Evolutionary conservation across 2,113 vertebrate species (phyloP).

Genomic region (Podarcis cretensis): DNA sequence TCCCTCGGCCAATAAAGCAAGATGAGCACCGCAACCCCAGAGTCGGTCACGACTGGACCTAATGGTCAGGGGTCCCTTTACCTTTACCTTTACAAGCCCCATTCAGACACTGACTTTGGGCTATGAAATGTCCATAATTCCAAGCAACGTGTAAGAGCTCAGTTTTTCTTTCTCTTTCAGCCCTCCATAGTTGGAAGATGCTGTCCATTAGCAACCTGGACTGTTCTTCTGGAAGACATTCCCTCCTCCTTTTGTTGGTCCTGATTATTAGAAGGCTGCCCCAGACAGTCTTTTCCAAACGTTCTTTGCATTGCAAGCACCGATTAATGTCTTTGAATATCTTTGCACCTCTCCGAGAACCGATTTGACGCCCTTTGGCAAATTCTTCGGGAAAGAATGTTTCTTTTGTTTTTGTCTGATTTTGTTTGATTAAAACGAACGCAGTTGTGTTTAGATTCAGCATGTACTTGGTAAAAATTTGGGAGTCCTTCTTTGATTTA

Average conservation of each 20-base stretch:
- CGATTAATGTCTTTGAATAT: background rate
- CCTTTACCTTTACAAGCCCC: no score
- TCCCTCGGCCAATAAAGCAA: no score
- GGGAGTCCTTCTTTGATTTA: constrained; percentile 8
- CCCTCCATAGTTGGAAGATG: background rate
- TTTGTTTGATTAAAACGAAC: background rate
- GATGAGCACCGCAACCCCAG: no score
- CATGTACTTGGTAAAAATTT: background rate
- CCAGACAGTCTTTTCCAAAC: background rate
- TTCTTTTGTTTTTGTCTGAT: background rate
- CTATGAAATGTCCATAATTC: background rate
- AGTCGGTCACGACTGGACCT: no score
- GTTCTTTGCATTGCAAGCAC: background rate
- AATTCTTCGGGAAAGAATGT: background rate
- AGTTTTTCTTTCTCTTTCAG: no score
- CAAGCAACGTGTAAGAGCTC: no score
- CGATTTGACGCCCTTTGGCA: background rate
- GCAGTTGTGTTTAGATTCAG: background rate
- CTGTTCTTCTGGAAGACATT: background rate
- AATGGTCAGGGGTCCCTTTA: no score
- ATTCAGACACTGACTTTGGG: no score
- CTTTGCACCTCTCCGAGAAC: background rate
- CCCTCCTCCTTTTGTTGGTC: background rate
- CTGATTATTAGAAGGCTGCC: background rate
- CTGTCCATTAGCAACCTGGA: background rate